Base-by-base conservation (phyloP, 1,140 invertebrate species). In the Eufriesea mexicana region DNA sequence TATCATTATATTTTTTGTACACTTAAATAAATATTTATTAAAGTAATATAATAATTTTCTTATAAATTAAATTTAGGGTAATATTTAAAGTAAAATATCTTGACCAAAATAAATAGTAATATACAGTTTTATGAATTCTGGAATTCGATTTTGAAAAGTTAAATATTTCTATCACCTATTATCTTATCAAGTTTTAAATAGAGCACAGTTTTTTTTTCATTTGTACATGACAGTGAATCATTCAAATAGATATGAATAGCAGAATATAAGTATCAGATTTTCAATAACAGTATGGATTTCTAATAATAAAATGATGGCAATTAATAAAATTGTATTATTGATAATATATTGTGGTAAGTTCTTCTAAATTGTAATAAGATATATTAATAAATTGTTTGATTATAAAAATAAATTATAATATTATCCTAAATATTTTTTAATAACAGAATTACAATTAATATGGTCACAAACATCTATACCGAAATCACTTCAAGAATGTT, bases 401-500 rank as follows among this genome's bases (percentile, higher is more conserved):
- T 57, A 6, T 49, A 23, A 18, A 28, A 73, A 71, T 42, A 6
- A 10, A 49, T 68, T 35, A 14, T 49, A 28, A 35, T 25, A 49
- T 51, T 23, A 45, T 76, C 72, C 28, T 23, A 55, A 84, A 55
- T 49, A 79, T 35, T 23, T 51, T 61, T 42, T 67, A 55, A 75
- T 25, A 28, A 10, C 18, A 87, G 71, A 79, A 45, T 45, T 85
- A 18, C 67, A 51, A 16, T 18, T 42, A n/a, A 61, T 72, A 55
- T 68, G 74, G 35, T 87, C 82, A 16, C 87, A 87, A 79, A 59
- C 42, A 49, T 55, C 18, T 70, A 92, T 96, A 78, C 95, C 95
- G 2, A 75, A 89, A 12, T 89, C 94, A 67, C 87, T 96, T 42
- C 77, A 91, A 67, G 89, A 94, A 90, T 96, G 95, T 84, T 96